Evolutionary conservation across 2,888 invertebrate species (phyloP), one percentile per base, ranked within the genome.

Genomic region (Steinernema scapterisci): DNA sequence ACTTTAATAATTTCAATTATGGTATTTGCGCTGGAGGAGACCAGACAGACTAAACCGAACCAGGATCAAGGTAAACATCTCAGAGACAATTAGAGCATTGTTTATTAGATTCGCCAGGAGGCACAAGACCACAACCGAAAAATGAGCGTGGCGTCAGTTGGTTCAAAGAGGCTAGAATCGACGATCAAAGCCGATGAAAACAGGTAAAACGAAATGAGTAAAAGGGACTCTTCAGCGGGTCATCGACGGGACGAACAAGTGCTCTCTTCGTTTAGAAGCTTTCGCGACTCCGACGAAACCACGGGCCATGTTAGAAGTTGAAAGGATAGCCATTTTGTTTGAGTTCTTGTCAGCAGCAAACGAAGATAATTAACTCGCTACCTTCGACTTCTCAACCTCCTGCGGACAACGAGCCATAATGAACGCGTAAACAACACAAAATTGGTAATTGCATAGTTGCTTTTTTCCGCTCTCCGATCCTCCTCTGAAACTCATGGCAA

Each of bases 81-180:
- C 13, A 13, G n/a, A 48, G 48, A 48, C 48, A 48, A 48, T 48
- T 48, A 63, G 13, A 63, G 54, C 21, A 63, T 27, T 63, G 31
- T 63, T 63, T 25, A 25, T 63, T 63, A 63, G 16, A 48, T 27
- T 31, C 25, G 11, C 19, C 27, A 16, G 63, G 19, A 48, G 48
- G 5, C 16, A 48, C 27, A 31, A 38, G 31, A 63, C 31, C 31
- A 31, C 63, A 63, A 31, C 27, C 16, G 38, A 48, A 16, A 31
- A 63, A 63, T n/a, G 16, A 63, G 16, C 1, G 27, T 31, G 19
- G 63, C 63, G 63, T 63, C 63, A 63, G 63, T 63, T 63, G 63
- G 63, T 16, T 63, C 6, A 31, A 63, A 31, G 63, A 27, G 31
- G 63, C 63, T 31, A 31, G 16, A 38, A 38, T 9, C 38, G 38